Percentiles rank a stretch among this genome's conserved stretches.
Conservation (phyloP, 2,113 vertebrate genomes). For the Plecturocebus donacophilus region DNA sequence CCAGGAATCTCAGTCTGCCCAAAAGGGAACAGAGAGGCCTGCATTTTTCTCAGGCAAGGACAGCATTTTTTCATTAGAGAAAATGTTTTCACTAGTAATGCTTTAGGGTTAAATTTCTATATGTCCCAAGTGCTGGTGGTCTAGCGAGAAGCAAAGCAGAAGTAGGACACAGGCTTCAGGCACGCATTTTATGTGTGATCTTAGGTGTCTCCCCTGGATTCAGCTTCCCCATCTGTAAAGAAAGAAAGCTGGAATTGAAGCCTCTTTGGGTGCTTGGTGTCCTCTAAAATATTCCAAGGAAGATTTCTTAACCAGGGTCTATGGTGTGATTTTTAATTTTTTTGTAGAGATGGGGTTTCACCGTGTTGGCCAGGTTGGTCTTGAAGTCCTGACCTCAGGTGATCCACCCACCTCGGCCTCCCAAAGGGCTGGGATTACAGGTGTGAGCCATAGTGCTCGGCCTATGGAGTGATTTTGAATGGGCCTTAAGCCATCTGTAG, state of each 20-base stretch:
- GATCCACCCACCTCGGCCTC: too few species aligned
- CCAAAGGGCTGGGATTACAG: too few species aligned
- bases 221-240: neutral
- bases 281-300: neutral
- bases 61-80: neutral
- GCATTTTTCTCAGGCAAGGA: neutral
- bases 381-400: too few species aligned
- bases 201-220: neutral
- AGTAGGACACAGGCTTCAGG: neutral
- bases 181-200: neutral
- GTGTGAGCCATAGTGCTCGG: too few species aligned
- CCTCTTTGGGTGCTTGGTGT: rapidly evolving
- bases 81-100: neutral
- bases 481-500: neutral
- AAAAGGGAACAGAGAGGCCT: neutral
- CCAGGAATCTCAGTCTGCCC: neutral
- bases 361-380: too few species aligned
- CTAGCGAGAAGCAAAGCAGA: neutral
- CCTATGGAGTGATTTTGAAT: neutral
- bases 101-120: neutral
- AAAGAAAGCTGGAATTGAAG: neutral
- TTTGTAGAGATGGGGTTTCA: too few species aligned
- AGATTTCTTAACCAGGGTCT: neutral
- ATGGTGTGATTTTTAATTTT: neutral
- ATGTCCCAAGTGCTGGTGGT: neutral